A percentile compares a stretch with the other conserved stretches of the same genome.
phyloP scores from a whole-genome alignment of 1,140 invertebrate species.

The Eriosoma lanigerum region DNA sequence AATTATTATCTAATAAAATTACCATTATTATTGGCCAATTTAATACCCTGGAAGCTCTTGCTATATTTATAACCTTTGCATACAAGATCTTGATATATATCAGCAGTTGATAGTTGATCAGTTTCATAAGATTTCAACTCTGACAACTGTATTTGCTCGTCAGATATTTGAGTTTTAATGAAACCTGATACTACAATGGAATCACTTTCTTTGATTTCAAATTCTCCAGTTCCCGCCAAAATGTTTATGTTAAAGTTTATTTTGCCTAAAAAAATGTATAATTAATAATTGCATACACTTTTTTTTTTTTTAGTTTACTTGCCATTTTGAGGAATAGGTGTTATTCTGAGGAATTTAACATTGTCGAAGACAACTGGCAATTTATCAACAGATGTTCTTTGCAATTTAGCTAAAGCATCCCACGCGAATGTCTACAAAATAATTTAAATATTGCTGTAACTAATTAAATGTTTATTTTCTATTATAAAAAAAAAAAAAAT shows the following conservation, averaged over 20 bases:
- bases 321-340: slow-evolving; percentile 8
- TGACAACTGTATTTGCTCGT: slow-evolving; percentile 17
- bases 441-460: not conserved
- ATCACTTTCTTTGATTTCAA: slow-evolving; percentile 27
- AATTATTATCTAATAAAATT: not conserved
- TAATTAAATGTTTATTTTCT: not conserved
- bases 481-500: not conserved
- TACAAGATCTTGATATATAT: slow-evolving; percentile 46
- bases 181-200: slow-evolving; percentile 38
- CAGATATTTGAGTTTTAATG: slow-evolving; percentile 12
- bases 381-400: not conserved
- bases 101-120: slow-evolving; percentile 22
- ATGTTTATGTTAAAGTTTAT: slow-evolving; percentile 21
- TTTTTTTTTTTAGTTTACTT: not conserved
- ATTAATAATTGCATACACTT: not conserved
- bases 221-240: slow-evolving; percentile 38
- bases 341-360: slow-evolving; percentile 34
- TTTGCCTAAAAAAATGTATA: slow-evolving; percentile 1
- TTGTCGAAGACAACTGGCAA: slow-evolving; percentile 36
- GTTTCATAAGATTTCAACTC: not conserved
- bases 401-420: slow-evolving; percentile 45
- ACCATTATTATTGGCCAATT: slow-evolving; percentile 41
- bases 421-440: slow-evolving; percentile 43
- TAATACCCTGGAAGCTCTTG: slow-evolving; percentile 25
- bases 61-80: slow-evolving; percentile 50